These are phyloP conservation scores for Falco punctatus DNA, from an alignment of 2,113 vertebrate genomes.

Conservation along the genomic window DNA sequence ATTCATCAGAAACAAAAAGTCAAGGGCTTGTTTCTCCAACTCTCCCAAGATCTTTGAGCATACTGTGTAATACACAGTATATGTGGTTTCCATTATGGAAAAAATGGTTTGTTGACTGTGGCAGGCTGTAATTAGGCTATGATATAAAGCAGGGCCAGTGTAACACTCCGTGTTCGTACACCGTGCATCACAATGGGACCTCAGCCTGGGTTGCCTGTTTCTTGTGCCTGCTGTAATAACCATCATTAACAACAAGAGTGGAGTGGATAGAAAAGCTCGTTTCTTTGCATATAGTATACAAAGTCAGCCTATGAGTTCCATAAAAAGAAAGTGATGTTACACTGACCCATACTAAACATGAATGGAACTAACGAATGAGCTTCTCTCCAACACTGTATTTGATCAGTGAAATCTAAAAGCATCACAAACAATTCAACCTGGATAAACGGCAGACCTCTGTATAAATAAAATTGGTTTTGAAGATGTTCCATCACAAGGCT, in stretches of 20 bases:
- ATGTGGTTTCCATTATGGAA: neutral
- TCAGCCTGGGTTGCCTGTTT: neutral
- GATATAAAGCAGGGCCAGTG: neutral
- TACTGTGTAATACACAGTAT: neutral
- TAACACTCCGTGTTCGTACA: neutral
- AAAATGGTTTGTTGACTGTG: conserved; percentile 5
- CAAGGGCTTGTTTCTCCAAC: neutral
- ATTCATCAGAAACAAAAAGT: neutral
- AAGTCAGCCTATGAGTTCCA: neutral
- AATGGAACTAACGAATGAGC: neutral
- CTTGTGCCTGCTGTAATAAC: neutral
- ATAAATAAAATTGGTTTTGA: neutral
- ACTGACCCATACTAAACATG: neutral
- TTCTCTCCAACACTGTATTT: neutral
- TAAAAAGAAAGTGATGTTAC: neutral
- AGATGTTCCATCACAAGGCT: neutral
- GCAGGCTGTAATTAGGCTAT: conserved; percentile 31
- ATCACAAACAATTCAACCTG: neutral
- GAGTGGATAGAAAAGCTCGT: neutral
- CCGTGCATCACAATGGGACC: neutral
- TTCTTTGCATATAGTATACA: neutral
- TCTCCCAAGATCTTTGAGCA: neutral
- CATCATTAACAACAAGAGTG: neutral
- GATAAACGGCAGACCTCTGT: neutral
- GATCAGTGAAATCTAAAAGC: neutral